Conservation (phyloP, 2,113 vertebrate species). For the Otolemur garnettii region DNA sequence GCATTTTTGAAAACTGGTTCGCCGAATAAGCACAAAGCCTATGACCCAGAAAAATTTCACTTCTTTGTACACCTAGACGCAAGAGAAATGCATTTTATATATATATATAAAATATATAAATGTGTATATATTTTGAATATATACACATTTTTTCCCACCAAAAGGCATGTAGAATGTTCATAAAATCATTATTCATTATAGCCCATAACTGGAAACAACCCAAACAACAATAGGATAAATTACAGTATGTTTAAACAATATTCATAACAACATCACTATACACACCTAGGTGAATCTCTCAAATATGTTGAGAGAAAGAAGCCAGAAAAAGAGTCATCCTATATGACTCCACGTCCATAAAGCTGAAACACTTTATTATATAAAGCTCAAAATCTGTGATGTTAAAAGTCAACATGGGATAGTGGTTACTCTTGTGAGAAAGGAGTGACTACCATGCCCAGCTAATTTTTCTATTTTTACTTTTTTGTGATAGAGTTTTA, state of each 20-base stretch:
- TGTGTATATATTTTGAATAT: background rate
- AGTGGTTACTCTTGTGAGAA: background rate
- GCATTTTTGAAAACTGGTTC: slow-evolving; percentile 19
- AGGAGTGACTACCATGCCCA: background rate
- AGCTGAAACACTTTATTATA: background rate
- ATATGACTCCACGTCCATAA: background rate
- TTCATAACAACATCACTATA: background rate
- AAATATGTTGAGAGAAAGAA: background rate
- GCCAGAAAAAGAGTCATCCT: background rate
- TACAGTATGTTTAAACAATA: background rate
- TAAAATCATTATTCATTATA: background rate
- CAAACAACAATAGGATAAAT: background rate
- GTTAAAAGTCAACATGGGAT: background rate
- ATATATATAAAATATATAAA: background rate
- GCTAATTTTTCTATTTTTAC: background rate
- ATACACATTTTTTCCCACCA: background rate
- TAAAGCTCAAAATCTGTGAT: background rate
- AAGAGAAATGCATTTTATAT: background rate
- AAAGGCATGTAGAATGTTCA: background rate
- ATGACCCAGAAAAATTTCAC: background rate
- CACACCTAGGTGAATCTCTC: background rate
- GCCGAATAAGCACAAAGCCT: background rate
- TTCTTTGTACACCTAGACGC: background rate
- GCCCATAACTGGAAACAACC: background rate
- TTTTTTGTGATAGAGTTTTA: too few species aligned